phyloP scores from a whole-genome alignment of 2,888 invertebrate species.

The Ferdinandea cuprea region DNA sequence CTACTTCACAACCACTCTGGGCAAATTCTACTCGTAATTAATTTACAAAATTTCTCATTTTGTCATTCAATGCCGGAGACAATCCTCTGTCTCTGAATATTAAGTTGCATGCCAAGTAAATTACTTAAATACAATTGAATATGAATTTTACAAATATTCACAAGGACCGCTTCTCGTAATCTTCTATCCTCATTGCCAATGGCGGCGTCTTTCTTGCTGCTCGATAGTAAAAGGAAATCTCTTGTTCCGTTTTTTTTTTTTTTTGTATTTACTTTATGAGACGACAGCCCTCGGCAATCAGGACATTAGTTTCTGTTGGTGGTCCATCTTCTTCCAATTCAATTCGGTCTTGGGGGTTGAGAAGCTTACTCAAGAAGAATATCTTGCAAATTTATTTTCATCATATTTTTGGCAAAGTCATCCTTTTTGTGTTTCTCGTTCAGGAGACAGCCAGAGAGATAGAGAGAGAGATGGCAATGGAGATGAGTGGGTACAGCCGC shows the following conservation, averaged over 20 bases:
- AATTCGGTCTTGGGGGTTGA: not conserved
- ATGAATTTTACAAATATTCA: slow-evolving; percentile 50
- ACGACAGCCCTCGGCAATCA: slow-evolving; percentile 46
- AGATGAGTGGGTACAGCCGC: not conserved
- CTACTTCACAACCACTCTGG: not conserved
- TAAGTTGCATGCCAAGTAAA: slow-evolving; percentile 30
- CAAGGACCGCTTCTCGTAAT: not conserved
- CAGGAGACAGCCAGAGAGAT: not conserved
- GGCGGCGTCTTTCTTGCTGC: not conserved
- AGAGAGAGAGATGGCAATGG: no score
- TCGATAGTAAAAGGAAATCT: slow-evolving; percentile 2
- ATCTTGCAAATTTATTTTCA: slow-evolving; percentile 47
- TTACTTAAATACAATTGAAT: slow-evolving; percentile 54
- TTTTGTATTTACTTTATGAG: slow-evolving; percentile 41
- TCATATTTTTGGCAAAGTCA: slow-evolving; percentile 47
- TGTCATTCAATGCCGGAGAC: slow-evolving; percentile 1
- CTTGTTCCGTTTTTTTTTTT: not conserved
- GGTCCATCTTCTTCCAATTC: not conserved
- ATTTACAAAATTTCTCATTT: slow-evolving; percentile 6
- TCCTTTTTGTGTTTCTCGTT: slow-evolving; percentile 32
- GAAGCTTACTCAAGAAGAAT: slow-evolving; percentile 21
- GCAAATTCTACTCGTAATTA: not conserved
- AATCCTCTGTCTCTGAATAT: slow-evolving; percentile 5
- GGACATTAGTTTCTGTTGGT: slow-evolving; percentile 44
- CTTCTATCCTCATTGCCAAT: not conserved